phyloP scores from a whole-genome alignment of 64 coral and sea anemone species.

The Dendronephthya gigantea region DNA sequence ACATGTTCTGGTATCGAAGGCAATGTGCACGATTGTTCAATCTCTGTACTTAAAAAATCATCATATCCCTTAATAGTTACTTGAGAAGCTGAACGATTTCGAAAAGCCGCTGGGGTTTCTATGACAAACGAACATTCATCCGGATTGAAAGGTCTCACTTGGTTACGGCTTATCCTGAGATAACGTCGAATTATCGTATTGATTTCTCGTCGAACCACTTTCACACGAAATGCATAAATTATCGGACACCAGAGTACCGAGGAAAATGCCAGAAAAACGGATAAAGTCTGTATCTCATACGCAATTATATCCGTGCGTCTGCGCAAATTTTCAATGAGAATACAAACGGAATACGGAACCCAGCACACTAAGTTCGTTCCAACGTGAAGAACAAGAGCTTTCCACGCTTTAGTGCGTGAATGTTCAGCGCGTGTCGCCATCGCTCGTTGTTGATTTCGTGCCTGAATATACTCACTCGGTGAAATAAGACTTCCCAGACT shows the following conservation, averaged over 20 bases:
- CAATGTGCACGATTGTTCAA: conserved; percentile 12
- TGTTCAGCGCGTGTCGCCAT: conserved; percentile 52
- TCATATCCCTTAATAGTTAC: neutral
- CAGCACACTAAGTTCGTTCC: conserved; percentile 59
- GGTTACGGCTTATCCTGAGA: conserved; percentile 23
- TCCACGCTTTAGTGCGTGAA: conserved; percentile 62
- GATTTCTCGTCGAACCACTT: conserved; percentile 52
- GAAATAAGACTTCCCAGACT: conserved; percentile 33
- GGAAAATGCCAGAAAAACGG: conserved; percentile 43
- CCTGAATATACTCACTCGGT: neutral
- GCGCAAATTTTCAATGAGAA: conserved; percentile 57
- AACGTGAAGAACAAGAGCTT: conserved; percentile 52
- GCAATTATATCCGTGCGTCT: conserved; percentile 18
- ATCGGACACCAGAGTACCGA: conserved; percentile 52
- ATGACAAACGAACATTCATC: conserved; percentile 51
- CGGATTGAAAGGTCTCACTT: conserved; percentile 40
- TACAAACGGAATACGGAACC: conserved; percentile 52
- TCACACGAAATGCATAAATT: conserved; percentile 79
- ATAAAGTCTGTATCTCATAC: conserved; percentile 37
- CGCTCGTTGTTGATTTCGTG: neutral
- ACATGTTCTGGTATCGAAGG: neutral
- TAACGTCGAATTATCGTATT: conserved; percentile 23
- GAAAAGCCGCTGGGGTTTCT: conserved; percentile 34
- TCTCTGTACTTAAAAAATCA: neutral
- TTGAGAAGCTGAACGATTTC: conserved; percentile 62